These are phyloP conservation scores for Eupithecia dodoneata DNA, from an alignment of 2,888 invertebrate species.

Conservation along the genomic window DNA sequence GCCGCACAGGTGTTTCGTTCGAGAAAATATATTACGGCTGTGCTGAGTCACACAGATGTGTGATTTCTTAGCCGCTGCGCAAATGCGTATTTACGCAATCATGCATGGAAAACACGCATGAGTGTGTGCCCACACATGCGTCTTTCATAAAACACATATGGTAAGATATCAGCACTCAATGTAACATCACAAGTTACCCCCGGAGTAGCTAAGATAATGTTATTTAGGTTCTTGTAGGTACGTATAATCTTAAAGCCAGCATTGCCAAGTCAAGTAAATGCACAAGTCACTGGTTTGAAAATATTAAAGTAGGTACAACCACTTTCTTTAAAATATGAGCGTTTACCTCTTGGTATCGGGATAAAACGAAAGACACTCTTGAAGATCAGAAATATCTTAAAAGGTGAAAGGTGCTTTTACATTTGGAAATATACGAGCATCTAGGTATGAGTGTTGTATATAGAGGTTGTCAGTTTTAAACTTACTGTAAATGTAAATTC, in stretches of 20 bases:
- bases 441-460: neutral
- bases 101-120: too few species aligned
- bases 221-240: neutral
- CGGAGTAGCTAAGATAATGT: neutral
- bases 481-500: too few species aligned
- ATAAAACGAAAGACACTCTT: neutral
- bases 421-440: neutral
- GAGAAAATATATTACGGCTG: too few species aligned
- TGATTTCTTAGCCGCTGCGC: too few species aligned
- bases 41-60: too few species aligned
- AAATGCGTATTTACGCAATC: too few species aligned
- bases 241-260: neutral
- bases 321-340: conserved; percentile 41
- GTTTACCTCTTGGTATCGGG: neutral
- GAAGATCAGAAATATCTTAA: neutral
- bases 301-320: conserved; percentile 22
- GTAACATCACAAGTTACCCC: too few species aligned
- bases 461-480: too few species aligned
- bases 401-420: neutral
- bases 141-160: too few species aligned
- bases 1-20: too few species aligned
- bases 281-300: conserved; percentile 28
- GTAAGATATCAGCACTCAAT: too few species aligned
- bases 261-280: conserved; percentile 25
- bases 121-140: too few species aligned